phyloP scores from a whole-genome alignment of 2,888 invertebrate genomes.

The Cremastinae sp. region DNA sequence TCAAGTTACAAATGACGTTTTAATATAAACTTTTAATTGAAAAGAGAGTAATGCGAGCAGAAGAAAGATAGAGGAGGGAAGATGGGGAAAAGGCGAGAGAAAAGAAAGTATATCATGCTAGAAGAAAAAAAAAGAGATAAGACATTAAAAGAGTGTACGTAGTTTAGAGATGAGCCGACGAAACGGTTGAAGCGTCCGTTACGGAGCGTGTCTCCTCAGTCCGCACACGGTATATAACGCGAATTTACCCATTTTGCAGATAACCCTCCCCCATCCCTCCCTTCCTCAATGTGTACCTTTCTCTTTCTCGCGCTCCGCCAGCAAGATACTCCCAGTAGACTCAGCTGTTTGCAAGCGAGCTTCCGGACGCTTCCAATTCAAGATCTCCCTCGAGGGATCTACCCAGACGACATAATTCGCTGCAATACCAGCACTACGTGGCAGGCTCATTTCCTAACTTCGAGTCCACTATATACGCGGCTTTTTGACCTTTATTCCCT shows the following conservation, averaged over 20 bases:
- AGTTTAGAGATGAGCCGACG: constrained; percentile 52
- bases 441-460: constrained; percentile 21
- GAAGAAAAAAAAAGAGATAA: constrained; percentile 16
- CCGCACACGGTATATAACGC: constrained; percentile 43
- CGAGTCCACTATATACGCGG: background rate
- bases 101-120: background rate
- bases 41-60: too few relatives aligned
- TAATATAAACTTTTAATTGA: too few relatives aligned
- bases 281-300: too few relatives aligned
- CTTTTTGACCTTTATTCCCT: too few relatives aligned
- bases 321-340: constrained; percentile 34
- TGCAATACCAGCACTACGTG: constrained; percentile 34
- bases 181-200: constrained; percentile 55
- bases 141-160: constrained; percentile 31
- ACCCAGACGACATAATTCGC: constrained; percentile 34
- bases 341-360: constrained; percentile 39
- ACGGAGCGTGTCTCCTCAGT: constrained; percentile 47
- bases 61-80: constrained; percentile 2
- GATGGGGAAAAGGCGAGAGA: constrained; percentile 7
- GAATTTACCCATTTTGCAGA: constrained; percentile 53
- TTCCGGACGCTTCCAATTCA: constrained; percentile 20
- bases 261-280: constrained; percentile 37
- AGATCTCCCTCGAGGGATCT: constrained; percentile 33
- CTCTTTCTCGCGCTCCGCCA: background rate
- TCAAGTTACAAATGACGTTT: too few relatives aligned